Evolutionary conservation across 1,140 invertebrate genomes (phyloP), one percentile per base, ranked within the genome.

Genomic region (Drosophila littoralis): DNA sequence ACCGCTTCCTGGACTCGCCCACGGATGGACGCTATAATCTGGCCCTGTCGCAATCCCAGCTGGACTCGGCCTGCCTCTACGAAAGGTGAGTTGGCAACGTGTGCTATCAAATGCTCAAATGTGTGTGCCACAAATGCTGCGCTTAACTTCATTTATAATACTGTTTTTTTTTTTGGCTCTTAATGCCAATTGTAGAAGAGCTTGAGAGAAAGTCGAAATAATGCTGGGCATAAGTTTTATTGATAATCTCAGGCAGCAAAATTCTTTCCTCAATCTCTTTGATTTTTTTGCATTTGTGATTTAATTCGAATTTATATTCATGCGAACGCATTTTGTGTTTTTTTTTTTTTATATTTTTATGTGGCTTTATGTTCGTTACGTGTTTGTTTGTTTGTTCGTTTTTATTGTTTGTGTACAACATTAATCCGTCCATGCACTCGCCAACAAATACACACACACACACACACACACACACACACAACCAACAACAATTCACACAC

Each of bases 1-100:
- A 98, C 93, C 95, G 97, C 79, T 99, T 99, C 93, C 94, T 98
- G 73, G 98, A 99, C 93, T 97, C 98, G 6, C 94, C 95, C 52
- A 96, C 96, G 69, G 97, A 98, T 91, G 97, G 97, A 84, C 95
- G 97, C 75, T 95, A 95, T 58, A 94, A 94, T 82, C 92, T 94
- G 78, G 94, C 94, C 71, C 90, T 94, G 48, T 93, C 94, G 9
- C 94, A 94, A 77, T 94, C 94, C 45, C 95, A 96, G 81, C 95
- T 96, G 78, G 96, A 96, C 82, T 96, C 95, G 48, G 94, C 94
- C 15, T 96, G 96, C 78, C 94, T 96, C 55, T 96, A 97, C 91
- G 96, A 97, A 92, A 96, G 96, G 96, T 97, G 64, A 90, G 83
- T 70, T n/a, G 7, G 32, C 1, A 32, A 36, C n/a, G 36, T 22